Evolutionary conservation across 2,113 vertebrate species (phyloP), one percentile per base, ranked within the genome.

Genomic region (Xiphias gladius): DNA sequence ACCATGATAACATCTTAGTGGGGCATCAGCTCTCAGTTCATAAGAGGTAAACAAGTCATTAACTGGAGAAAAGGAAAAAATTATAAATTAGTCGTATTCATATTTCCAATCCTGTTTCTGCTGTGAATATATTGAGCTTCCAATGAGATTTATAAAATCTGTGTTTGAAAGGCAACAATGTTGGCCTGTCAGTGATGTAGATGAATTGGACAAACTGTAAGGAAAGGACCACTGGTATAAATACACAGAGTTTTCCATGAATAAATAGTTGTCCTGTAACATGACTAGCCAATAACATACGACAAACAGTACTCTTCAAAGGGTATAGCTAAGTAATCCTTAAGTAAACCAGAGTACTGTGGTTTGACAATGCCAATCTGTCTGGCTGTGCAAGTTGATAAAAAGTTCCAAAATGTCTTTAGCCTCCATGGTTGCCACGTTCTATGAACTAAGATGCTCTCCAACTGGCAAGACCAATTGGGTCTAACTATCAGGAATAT

Each of bases 401-500:
- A 82, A 83, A 80, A 72, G 26, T 28, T 39, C 10, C 26, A 76
- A 52, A 82, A 80, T 50, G 11, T 61, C 70, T 78, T 50, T 43
- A 58, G 55, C 39, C n/a, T 35, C 41, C 11, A 35, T 71, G 57
- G 41, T 61, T 61, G 63, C 74, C 37, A 55, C 63, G 57, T 54
- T 81, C 35, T 71, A 72, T 73, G 83, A 77, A 71, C 41, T 77
- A 61, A 69, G 65, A 81, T 80, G 46, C 39, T 78, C 24, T 61
- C 59, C 39, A 54, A 37, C 79, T 73, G 89, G 91, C 90, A 89
- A 89, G 80, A 63, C 30, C 62, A 66, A 80, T 43, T 22, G 22
- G 6, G n/a, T 76, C 46, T 65, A 62, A 65, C 62, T 22, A 46
- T 69, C 69, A 58, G 70, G 46, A 37, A 82, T 84, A 90, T 82